Conservation (phyloP, 2,113 vertebrate genomes). For the Cryptoleucopteryx plumbea region DNA sequence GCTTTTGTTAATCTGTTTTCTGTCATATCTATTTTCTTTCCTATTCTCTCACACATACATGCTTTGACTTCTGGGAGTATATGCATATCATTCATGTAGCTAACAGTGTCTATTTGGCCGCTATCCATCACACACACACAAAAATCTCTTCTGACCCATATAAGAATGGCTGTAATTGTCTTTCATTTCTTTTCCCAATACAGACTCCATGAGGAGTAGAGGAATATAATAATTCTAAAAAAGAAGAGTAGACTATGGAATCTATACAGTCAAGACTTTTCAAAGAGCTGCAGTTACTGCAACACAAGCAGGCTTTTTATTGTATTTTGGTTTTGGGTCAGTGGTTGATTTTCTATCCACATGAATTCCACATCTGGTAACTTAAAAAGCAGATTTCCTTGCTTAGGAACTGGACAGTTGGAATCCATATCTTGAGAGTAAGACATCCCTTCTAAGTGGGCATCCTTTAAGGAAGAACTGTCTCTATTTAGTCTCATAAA, state of each 20-base stretch:
- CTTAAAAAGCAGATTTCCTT: background rate
- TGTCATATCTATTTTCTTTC: background rate
- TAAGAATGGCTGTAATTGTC: background rate
- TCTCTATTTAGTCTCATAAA: background rate
- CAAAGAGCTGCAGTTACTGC: background rate
- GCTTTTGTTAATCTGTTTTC: background rate
- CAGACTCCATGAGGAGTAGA: background rate
- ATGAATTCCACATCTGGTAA: background rate
- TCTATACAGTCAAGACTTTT: background rate
- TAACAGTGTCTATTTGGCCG: background rate
- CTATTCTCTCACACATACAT: accelerated
- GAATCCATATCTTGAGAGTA: background rate
- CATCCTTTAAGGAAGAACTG: background rate
- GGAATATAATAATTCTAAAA: background rate
- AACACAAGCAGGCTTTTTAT: background rate
- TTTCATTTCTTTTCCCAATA: background rate
- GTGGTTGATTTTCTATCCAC: background rate
- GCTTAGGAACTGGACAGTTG: background rate
- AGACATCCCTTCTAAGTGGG: background rate
- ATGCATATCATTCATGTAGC: accelerated
- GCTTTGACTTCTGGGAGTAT: background rate
- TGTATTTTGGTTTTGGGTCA: background rate
- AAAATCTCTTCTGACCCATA: background rate
- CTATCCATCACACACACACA: background rate
- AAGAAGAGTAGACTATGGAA: background rate